These are phyloP conservation scores for Chrysemys picta DNA, from an alignment of 2,113 vertebrate genomes.

Conservation along the genomic window DNA sequence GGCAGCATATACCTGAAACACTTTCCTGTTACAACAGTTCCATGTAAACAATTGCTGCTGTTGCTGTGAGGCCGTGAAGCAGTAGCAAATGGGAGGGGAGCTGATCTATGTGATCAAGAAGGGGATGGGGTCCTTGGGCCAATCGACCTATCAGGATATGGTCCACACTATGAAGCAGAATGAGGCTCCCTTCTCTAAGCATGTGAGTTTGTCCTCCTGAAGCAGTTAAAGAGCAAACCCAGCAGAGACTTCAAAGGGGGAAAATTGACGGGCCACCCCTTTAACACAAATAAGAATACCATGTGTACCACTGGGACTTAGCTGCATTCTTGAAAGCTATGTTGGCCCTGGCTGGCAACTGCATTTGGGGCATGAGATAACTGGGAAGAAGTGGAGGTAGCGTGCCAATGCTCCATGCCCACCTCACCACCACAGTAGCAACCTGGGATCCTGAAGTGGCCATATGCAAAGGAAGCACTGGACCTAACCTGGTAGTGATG, in stretches of 20 bases:
- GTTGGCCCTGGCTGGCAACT: background rate
- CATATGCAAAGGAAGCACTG: background rate
- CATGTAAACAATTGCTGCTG: background rate
- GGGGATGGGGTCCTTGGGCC: background rate
- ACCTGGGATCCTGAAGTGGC: rapidly evolving
- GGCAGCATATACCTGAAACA: background rate
- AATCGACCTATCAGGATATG: background rate
- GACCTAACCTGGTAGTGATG: background rate
- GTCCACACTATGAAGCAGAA: background rate
- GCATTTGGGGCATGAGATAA: background rate
- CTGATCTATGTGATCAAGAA: background rate
- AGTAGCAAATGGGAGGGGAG: background rate
- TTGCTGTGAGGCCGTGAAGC: rapidly evolving
- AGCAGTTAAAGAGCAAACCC: background rate
- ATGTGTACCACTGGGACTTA: background rate
- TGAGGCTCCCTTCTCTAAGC: background rate
- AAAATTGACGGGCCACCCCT: background rate
- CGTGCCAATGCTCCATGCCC: background rate
- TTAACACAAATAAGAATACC: background rate
- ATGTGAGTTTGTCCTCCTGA: background rate
- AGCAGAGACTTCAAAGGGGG: background rate
- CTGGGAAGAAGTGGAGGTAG: background rate
- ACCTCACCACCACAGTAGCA: background rate
- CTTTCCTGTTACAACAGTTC: too few relatives aligned
- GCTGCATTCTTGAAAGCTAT: background rate